Evolutionary conservation across 1,140 invertebrate genomes (phyloP), one percentile per base, ranked within the genome.

Genomic region (Theocolax elegans): DNA sequence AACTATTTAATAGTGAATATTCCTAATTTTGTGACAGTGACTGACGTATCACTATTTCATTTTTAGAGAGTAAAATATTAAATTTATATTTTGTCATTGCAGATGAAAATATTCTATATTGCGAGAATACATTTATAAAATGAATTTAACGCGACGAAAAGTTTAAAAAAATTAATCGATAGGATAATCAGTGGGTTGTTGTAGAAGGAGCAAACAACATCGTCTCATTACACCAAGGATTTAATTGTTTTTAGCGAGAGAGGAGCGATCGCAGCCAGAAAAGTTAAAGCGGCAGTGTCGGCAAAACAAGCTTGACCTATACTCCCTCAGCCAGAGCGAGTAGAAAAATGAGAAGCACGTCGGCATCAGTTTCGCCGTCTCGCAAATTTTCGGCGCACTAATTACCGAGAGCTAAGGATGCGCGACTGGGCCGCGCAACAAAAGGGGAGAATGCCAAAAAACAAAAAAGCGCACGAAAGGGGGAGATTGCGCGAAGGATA

Each of bases 301-400:
- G 12, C 1, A 13, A 21, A 7, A n/a, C n/a, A n/a, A n/a, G n/a
- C n/a, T n/a, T n/a, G n/a, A 40, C 17, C 51, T 56, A 56, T 46
- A 67, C 51, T 56, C 56, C 15, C 2, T 8, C 10, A 42, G 13
- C 9, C n/a, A 4, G 10, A 40, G 29, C 12, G 29, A 38, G 23
- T n/a, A 53, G 48, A 68, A 68, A 68, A 60, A 68, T 60, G 58
- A 68, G 35, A 72, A 53, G 53, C 44, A 53, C 62, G 46, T 58
- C 40, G 38, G 31, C 51, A 58, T 48, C 44, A 54, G 46, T 64
- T 56, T 31, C 40, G n/a, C 19, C 49, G 72, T 71, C 72, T 70
- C 58, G 49, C 73, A 78, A 79, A 74, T 79, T 77, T 78, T 64
- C 72, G 67, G 58, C 64, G 71, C n/a, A 76, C 80, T 83, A 83